A percentile compares a stretch with the other conserved stretches of the same genome.
These are phyloP conservation scores for Eurosta solidaginis DNA, from an alignment of 1,140 invertebrate species.

Conservation along the genomic window DNA sequence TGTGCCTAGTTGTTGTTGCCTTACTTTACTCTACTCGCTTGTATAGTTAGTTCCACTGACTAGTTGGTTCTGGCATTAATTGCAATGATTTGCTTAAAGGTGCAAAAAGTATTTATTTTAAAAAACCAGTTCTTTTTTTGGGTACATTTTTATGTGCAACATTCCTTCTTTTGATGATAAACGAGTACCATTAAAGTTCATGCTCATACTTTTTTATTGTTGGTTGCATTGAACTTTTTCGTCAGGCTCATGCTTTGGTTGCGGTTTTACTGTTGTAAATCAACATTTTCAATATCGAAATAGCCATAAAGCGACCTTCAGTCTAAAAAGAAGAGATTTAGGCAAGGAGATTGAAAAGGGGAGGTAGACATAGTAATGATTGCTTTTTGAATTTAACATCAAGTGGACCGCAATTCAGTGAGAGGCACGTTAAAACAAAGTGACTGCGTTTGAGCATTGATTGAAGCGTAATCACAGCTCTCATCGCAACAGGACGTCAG, in stretches of 20 bases:
- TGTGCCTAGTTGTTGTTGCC: no score
- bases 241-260: not conserved
- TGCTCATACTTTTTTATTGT: not conserved
- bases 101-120: slow-evolving; percentile 4
- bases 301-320: not conserved
- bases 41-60: no score
- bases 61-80: slow-evolving; percentile 17
- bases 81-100: slow-evolving; percentile 13
- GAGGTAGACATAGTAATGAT: no score
- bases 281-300: not conserved
- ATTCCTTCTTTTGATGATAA: not conserved
- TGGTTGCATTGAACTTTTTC: not conserved
- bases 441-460: no score
- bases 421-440: no score
- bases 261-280: no score
- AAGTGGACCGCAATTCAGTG: no score
- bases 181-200: not conserved
- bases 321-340: not conserved
- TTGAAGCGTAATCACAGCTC: no score
- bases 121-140: not conserved
- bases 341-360: not conserved
- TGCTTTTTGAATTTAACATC: no score
- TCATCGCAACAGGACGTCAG: no score
- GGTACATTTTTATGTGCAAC: not conserved
- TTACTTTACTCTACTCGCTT: not conserved